phyloP scores from a whole-genome alignment of 2,797 vertebrate genomes.

The Odontamblyopus rebecca region DNA sequence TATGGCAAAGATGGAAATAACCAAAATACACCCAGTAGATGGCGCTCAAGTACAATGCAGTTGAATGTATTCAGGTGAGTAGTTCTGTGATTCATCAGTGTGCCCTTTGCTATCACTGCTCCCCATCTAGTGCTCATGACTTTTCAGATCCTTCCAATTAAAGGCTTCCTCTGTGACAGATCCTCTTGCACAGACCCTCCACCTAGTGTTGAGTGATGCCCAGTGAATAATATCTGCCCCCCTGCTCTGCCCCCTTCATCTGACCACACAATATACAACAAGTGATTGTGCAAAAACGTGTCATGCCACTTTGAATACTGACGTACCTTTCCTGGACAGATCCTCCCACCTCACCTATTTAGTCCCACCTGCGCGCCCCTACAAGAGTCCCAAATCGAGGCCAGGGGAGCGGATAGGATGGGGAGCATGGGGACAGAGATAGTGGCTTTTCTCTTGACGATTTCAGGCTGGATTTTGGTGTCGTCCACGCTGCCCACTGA shows the following conservation, averaged over 20 bases:
- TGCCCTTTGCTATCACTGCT: slow-evolving; percentile 25
- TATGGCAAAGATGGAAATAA: not conserved
- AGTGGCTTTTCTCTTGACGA: slow-evolving; percentile 82
- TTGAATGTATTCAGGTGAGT: not conserved
- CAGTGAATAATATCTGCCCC: slow-evolving; percentile 10
- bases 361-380: not conserved
- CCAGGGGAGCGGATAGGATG: slow-evolving; percentile 58
- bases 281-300: slow-evolving; percentile 23
- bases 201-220: slow-evolving; percentile 57
- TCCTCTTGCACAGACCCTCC: slow-evolving; percentile 50
- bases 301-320: slow-evolving; percentile 27
- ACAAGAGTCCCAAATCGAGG: not conserved
- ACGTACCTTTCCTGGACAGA: slow-evolving; percentile 31
- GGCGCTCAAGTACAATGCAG: not conserved
- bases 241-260: slow-evolving; percentile 7
- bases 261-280: slow-evolving; percentile 22
- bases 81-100: not conserved
- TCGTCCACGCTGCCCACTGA: slow-evolving; percentile 91
- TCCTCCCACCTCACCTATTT: slow-evolving; percentile 37
- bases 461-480: slow-evolving; percentile 90
- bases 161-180: slow-evolving; percentile 55
- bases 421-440: slow-evolving; percentile 86
- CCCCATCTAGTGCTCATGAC: slow-evolving; percentile 40
- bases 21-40: not conserved
- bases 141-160: slow-evolving; percentile 65